Evolutionary conservation across 1,140 invertebrate species (phyloP), one percentile per base, ranked within the genome.

Genomic region (Dryas iulia): DNA sequence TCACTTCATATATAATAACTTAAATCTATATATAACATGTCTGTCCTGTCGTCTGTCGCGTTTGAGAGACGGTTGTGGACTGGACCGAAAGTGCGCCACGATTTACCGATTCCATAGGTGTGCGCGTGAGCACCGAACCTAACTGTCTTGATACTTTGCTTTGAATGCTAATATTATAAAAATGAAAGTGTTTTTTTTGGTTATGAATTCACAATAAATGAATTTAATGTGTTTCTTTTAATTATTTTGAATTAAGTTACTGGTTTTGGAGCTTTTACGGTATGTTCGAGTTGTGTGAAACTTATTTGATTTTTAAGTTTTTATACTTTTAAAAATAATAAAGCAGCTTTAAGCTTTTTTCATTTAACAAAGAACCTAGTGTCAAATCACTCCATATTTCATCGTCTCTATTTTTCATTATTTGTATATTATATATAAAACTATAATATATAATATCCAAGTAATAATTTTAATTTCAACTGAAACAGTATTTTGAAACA

Each of bases 61-160:
- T 30, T 63, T 71, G 83, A 83, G 71, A 86, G 86, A 85, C 87
- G 82, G 81, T 83, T 70, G 76, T 83, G 85, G 84, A 88, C 86
- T 90, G 84, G 71, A 64, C 82, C 78, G 82, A 86, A 88, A 88
- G 86, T 83, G 67, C 74, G 66, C 78, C 80, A 72, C 79, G 75
- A 74, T 72, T 81, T 87, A 75, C 60, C 69, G 66, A 87, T 83
- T 82, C 86, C 71, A 75, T 52, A 78, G 73, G 79, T 76, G 76
- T 76, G 86, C 86, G 87, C 72, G 31, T 28, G 77, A 78, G 84
- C 64, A 64, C 62, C 61, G 72, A 79, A 81, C 73, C 74, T 88
- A 90, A 89, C 87, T 89, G 87, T 88, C 80, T 86, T 84, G 84
- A 82, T 76, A 79, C 80, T 87, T 85, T 75, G 78, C 69, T 74